These are phyloP conservation scores for Tragulus kanchil DNA, from an alignment of 2,113 vertebrate species.

Conservation along the genomic window DNA sequence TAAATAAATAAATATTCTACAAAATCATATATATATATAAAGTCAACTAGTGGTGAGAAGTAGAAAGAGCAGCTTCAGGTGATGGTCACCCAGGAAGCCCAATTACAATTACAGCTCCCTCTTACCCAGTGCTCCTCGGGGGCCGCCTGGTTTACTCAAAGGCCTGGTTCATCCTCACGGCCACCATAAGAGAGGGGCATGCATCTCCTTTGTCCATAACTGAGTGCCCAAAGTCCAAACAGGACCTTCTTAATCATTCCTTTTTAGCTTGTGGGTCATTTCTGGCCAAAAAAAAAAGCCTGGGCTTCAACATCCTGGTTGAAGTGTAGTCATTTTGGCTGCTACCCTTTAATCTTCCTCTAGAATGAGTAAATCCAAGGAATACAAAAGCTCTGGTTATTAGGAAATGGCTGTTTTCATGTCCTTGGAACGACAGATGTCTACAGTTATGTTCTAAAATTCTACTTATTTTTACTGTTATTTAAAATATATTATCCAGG, in stretches of 20 bases:
- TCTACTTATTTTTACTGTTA: slow-evolving; percentile 52
- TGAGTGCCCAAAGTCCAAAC: background rate
- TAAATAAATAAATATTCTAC: background rate
- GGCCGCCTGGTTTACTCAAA: background rate
- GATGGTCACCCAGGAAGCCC: background rate
- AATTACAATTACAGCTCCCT: background rate
- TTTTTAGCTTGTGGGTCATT: slow-evolving; percentile 41
- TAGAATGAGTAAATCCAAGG: slow-evolving; percentile 44
- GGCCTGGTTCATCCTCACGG: background rate
- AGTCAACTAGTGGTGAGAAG: background rate
- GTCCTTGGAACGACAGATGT: slow-evolving; percentile 70
- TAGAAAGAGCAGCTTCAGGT: background rate
- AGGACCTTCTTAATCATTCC: too few species aligned
- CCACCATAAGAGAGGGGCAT: background rate
- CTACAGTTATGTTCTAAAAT: slow-evolving; percentile 39
- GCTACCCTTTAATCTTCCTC: slow-evolving; percentile 56
- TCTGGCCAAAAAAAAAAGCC: slow-evolving; percentile 59
- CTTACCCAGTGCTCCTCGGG: too few species aligned
- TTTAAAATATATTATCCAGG: slow-evolving; percentile 53
- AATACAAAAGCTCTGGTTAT: slow-evolving; percentile 38
- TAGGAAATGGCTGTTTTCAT: slow-evolving; percentile 55
- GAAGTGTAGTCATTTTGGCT: slow-evolving; percentile 71
- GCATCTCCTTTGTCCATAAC: too few species aligned
- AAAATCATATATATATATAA: background rate
- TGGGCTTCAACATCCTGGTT: slow-evolving; percentile 57